Base-by-base conservation (phyloP, 2,888 invertebrate genomes). In the Parasteatoda lunata region DNA sequence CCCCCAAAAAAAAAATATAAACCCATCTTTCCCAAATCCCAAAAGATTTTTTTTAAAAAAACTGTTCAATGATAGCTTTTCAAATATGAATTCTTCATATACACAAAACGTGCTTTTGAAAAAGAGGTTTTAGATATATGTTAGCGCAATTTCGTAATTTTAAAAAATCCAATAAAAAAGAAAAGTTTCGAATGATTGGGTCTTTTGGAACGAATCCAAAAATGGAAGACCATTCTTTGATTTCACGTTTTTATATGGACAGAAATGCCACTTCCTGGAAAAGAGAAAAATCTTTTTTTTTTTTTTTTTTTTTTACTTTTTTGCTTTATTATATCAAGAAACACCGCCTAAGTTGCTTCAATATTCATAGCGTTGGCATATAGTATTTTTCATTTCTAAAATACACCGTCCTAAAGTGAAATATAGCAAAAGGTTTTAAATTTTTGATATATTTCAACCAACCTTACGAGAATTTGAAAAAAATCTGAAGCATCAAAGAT, bases 221-320 rank as follows among this genome's bases (percentile, higher is more conserved):
- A 73, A 80, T 66, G 73, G 73, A 80, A 79, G 70, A 73, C 80
- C 66, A 45, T 52, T 49, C 72, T 80, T 80, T 72, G 47, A 66
- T 73, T 73, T 73, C 47, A 45, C 54, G 47, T 69, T 77, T 76
- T 77, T 70, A 54, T 70, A 59, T 59, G 69, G 68, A 54, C 45
- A 77, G 77, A 70, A 15, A 70, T 77, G 77, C 69, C 69, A 77
- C 69, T 77, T 77, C 48, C 54, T 70, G 69, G 15, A 47, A 68
- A 54, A 54, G 52, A 59, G 30, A 54, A 30, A 4, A 70, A 59
- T 9, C 54, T 7, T 59, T 59, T 59, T 59, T 59, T 59, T 59
- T 7, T 59, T 9, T 3, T 7, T 59, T 59, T 59, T 59, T 59
- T 59, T 59, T 7, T 59, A 59, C n/a, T n/a, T 59, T 59, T 59